These are phyloP conservation scores for Rhyacophila brunnea DNA, from an alignment of 1,140 invertebrate genomes.

Conservation along the genomic window DNA sequence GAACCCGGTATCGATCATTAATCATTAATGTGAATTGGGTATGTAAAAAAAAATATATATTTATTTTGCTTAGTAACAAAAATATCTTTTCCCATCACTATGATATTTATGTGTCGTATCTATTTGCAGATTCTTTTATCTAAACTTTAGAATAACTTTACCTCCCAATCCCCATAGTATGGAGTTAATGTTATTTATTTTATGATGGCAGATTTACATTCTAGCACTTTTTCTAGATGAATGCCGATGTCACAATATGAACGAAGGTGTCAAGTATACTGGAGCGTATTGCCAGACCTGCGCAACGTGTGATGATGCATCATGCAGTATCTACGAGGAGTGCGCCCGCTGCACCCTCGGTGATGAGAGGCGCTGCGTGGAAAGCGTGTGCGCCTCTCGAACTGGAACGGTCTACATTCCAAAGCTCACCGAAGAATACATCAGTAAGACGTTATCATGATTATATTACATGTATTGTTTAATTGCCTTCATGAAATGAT, in stretches of 20 bases:
- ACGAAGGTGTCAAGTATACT: conserved; percentile 60
- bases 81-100: too few relatives aligned
- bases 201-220: neutral
- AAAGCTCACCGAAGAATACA: conserved; percentile 47
- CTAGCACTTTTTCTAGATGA: too few relatives aligned
- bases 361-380: neutral
- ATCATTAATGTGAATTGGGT: too few relatives aligned
- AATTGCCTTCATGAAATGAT: too few relatives aligned
- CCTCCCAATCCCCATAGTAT: too few relatives aligned
- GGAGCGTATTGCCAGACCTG: conserved; percentile 87
- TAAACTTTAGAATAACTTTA: too few relatives aligned
- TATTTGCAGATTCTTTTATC: too few relatives aligned
- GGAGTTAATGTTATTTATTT: neutral
- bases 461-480: too few relatives aligned
- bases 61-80: too few relatives aligned
- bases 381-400: conserved; percentile 3
- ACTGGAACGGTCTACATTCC: conserved; percentile 11
- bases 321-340: conserved; percentile 45
- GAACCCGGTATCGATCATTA: too few relatives aligned
- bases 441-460: conserved; percentile 52
- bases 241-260: conserved; percentile 64
- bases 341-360: conserved; percentile 39
- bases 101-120: too few relatives aligned
- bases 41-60: too few relatives aligned
- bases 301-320: conserved; percentile 53